Evolutionary conservation across 2,797 vertebrate genomes (phyloP), one percentile per base, ranked within the genome.

Genomic region (Channa striata): DNA sequence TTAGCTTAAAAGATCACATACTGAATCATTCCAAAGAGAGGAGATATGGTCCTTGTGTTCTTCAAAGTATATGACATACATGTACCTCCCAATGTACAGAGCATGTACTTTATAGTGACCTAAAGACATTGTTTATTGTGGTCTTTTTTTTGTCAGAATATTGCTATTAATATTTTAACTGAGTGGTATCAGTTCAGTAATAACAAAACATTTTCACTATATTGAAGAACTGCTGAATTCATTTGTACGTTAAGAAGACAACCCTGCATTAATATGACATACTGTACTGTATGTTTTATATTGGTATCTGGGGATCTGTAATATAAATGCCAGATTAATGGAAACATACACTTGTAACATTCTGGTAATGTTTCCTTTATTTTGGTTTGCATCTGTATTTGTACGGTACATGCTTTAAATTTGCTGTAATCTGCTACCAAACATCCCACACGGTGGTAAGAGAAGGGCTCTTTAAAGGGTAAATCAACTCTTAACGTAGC

Each of bases 101-200:
- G 86, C 87, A 87, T 89, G 86, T 64, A 76, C 56, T 79, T 77
- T 83, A 49, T 84, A 65, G 77, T 89, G 59, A 83, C 77, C 56
- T 78, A 63, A 77, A 68, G 36, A 65, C 59, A 61, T 80, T 84
- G 79, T 88, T 78, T 74, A 74, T 58, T 79, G 63, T 75, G 68
- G 43, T 87, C 53, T 56, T 78, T 54, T 66, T 76, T 82, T 74
- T 77, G 73, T 81, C 62, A n/a, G 44, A 67, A 56, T 78, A 72
- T 68, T 78, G 48, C 47, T 64, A 54, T 74, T 46, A 43, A 64
- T 57, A 37, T 21, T 59, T 63, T 23, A 58, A 49, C 58, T 72
- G 46, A 57, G 50, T 49, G 66, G 42, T 59, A 78, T 73, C 71
- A 58, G 74, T 68, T 52, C 46, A 58, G 67, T 77, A 59, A 49